Evolutionary conservation across 2,888 invertebrate species (phyloP).

Genomic region (Brachynemurus nebulosus): DNA sequence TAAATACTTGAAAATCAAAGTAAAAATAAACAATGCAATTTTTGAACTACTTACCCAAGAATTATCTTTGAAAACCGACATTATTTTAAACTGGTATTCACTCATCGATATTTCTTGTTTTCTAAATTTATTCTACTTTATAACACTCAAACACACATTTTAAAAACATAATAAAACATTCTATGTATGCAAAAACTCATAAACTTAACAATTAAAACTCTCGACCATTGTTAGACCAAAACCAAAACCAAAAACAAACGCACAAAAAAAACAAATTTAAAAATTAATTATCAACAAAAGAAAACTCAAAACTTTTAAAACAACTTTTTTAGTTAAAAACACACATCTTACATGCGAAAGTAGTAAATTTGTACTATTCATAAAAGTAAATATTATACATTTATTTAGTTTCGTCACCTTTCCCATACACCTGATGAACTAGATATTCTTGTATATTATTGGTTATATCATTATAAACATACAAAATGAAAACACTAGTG

Average conservation of each 20-base stretch:
- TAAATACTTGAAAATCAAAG: neutral
- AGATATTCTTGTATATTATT: neutral
- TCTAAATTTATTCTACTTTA: conserved; percentile 12
- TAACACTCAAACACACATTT: conserved; percentile 6
- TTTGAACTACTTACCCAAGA: conserved; percentile 45
- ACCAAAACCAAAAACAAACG: too few species aligned
- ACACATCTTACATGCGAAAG: too few species aligned
- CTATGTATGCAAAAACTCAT: conserved; percentile 6
- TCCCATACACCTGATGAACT: neutral
- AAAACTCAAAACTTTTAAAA: too few species aligned
- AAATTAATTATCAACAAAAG: too few species aligned
- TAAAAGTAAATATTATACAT: neutral
- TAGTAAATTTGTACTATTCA: neutral
- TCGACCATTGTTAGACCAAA: too few species aligned
- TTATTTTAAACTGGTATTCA: conserved; percentile 17
- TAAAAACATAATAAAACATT: neutral
- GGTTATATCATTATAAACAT: neutral
- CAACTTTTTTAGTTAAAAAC: too few species aligned
- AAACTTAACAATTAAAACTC: neutral
- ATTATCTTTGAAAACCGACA: conserved; percentile 43
- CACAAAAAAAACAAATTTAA: neutral
- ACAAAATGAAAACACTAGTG: too few species aligned
- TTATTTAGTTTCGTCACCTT: neutral
- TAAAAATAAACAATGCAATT: neutral
- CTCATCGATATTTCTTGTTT: neutral